Evolutionary conservation across 2,888 invertebrate species (phyloP).

Genomic region (Phortica okadai): DNA sequence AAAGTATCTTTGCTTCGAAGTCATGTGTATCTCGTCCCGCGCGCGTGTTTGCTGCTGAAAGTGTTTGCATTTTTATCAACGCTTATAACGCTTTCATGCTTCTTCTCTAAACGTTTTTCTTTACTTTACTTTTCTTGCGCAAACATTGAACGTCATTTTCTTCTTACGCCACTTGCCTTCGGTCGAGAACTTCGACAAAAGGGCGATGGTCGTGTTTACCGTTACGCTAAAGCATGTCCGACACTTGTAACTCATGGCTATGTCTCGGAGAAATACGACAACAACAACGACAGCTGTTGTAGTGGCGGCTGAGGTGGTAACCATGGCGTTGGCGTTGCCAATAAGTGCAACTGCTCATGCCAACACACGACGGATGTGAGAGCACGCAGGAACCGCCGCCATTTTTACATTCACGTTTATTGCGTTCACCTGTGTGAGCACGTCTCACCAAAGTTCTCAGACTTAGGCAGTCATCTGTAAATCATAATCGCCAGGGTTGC

Average conservation of each 20-base stretch:
- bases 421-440: background rate
- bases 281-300: background rate
- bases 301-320: background rate
- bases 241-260: constrained; percentile 26
- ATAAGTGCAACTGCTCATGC: background rate
- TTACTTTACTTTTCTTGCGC: constrained; percentile 35
- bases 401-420: constrained; percentile 13
- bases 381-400: constrained; percentile 22
- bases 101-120: constrained; percentile 31
- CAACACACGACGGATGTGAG: background rate
- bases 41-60: constrained; percentile 47
- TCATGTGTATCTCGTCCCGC: background rate
- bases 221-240: constrained; percentile 24
- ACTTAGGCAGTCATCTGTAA: background rate
- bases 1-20: constrained; percentile 17
- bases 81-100: constrained; percentile 45
- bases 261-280: background rate
- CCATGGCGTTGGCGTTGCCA: background rate
- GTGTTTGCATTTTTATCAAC: constrained; percentile 66
- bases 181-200: constrained; percentile 33
- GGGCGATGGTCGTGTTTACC: constrained; percentile 6
- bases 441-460: background rate
- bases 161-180: constrained; percentile 44
- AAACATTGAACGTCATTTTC: constrained; percentile 33
- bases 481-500: constrained; percentile 12